Conservation (phyloP, 2,797 vertebrate genomes). For the Echiichthys vipera region DNA sequence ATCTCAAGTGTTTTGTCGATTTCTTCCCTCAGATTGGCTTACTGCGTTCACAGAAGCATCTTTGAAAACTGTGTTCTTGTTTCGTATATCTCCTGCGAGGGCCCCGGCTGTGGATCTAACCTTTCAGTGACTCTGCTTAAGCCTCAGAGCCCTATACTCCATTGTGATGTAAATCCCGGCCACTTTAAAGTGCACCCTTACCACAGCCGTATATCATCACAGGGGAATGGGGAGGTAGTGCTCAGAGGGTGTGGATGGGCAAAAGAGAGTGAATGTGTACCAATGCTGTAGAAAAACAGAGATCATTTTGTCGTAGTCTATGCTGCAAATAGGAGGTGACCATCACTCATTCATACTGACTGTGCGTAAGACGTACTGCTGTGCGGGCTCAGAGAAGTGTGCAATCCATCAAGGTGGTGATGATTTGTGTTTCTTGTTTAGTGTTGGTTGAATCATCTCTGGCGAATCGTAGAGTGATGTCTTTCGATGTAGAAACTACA, state of each 20-base stretch:
- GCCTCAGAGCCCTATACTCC: slow-evolving; percentile 23
- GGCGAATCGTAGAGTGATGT: neutral
- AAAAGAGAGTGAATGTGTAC: slow-evolving; percentile 41
- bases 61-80: slow-evolving; percentile 42
- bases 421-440: slow-evolving; percentile 44
- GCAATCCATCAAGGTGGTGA: slow-evolving; percentile 34
- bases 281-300: slow-evolving; percentile 28
- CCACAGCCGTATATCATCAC: slow-evolving; percentile 31
- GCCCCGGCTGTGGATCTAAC: slow-evolving; percentile 38
- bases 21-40: slow-evolving; percentile 37
- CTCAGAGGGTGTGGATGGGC: slow-evolving; percentile 2
- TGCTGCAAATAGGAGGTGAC: slow-evolving; percentile 25
- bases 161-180: slow-evolving; percentile 59
- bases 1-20: slow-evolving; percentile 57
- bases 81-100: slow-evolving; percentile 40
- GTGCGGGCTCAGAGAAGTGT: slow-evolving; percentile 21
- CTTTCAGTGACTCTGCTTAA: slow-evolving; percentile 45
- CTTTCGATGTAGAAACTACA: neutral
- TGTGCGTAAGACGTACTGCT: slow-evolving; percentile 19
- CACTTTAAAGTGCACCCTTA: slow-evolving; percentile 35
- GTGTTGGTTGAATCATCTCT: slow-evolving; percentile 30
- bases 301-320: slow-evolving; percentile 18
- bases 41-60: slow-evolving; percentile 48
- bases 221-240: neutral
- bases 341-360: slow-evolving; percentile 43